Evolutionary conservation across 2,113 vertebrate genomes (phyloP), one percentile per base, ranked within the genome.

Genomic region (Lagopus muta): DNA sequence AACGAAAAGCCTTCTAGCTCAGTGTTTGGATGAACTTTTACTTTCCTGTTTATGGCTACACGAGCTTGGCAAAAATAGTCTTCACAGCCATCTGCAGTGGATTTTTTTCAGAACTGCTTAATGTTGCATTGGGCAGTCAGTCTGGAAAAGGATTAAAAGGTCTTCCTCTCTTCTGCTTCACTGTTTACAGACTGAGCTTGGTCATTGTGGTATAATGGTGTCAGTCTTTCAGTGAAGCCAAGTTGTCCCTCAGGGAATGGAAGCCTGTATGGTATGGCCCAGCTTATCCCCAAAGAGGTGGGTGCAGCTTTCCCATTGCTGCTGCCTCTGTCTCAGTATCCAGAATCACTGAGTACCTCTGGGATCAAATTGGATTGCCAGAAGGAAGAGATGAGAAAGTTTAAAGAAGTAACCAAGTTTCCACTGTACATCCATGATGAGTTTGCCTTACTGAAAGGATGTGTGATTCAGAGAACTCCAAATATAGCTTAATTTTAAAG

Each of bases 1-100:
- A 94, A 22, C 97, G 97, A 86, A 98, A 98, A 94, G 85, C 95
- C 65, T 97, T 88, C 50, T 98, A 96, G 54, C n/a, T 47, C 27
- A 60, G 17, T 67, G 15, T 71, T 48, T 67, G 36, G 27, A 74
- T 61, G 72, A 58, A 84, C 52, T 54, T 36, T 27, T 14, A 47
- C 58, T 89, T 65, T 83, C 22, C 30, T 77, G 14, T 73, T 48
- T 27, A 55, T 74, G 50, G 6, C 73, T n/a, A 6, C 48, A 19
- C 54, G 54, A 87, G 48, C 54, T 81, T 1, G 2, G 55, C 52
- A 74, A 75, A 86, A 82, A 13, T 1, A 3, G 25, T 45, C 42
- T 81, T 58, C 42, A 36, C 54, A 34, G 19, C 22, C 1, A 9
- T 32, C 30, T 72, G 50, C 55, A 66, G 65, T n/a, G 38, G 67